These are phyloP conservation scores for Dendrocincla fuliginosa DNA, from an alignment of 2,797 vertebrate genomes.

Conservation along the genomic window DNA sequence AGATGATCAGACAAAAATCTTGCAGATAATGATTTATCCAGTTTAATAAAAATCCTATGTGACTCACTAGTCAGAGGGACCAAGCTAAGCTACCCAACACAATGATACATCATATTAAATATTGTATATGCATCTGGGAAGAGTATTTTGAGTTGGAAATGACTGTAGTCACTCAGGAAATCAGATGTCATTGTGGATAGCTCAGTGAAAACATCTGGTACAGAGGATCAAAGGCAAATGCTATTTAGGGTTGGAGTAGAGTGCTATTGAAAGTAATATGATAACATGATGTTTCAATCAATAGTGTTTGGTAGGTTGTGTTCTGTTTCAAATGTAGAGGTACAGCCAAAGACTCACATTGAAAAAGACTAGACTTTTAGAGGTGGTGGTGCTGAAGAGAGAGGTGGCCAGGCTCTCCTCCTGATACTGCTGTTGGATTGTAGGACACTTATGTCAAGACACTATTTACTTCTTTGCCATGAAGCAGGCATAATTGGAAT, in stretches of 20 bases:
- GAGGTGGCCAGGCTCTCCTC: rapidly evolving
- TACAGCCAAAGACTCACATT: neutral
- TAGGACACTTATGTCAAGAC: neutral
- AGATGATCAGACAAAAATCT: neutral
- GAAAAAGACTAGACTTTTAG: neutral
- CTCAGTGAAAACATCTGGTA: constrained; percentile 39
- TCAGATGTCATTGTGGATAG: constrained; percentile 17
- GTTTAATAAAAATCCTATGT: neutral
- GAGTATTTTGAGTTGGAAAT: constrained; percentile 18
- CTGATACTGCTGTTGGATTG: neutral
- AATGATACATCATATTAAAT: neutral
- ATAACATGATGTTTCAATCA: constrained; percentile 37
- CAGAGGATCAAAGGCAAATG: constrained; percentile 12
- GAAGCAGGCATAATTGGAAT: neutral
- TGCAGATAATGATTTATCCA: neutral
- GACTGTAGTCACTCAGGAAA: constrained; percentile 21
- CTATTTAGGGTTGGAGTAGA: constrained; percentile 23
- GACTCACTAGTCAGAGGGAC: neutral
- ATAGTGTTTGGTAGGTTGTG: neutral
- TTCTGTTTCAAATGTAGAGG: neutral
- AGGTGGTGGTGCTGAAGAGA: neutral
- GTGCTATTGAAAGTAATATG: constrained; percentile 1
- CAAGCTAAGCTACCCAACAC: neutral
- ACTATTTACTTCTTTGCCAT: neutral
- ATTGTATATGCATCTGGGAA: neutral